Evolutionary conservation across 2,797 vertebrate species (phyloP), one percentile per base, ranked within the genome.

Genomic region (Dendrocincla tyrannina): DNA sequence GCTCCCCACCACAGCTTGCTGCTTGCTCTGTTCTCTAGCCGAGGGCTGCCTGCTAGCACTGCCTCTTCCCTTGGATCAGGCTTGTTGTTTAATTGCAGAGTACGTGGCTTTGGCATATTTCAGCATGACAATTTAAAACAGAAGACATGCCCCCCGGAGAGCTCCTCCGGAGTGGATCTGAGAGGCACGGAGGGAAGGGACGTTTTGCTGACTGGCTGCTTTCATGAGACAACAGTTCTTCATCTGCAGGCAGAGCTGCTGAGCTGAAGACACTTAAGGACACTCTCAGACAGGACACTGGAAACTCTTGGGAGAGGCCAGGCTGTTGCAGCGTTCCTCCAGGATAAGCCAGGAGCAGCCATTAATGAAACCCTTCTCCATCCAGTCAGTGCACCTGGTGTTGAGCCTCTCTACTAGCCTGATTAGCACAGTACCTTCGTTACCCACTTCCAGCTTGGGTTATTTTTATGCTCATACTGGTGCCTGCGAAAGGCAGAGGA

Each of bases 261-360:
- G 74, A 73, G 41, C 41, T 60, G 84, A 22, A 95, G 81, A 84
- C 92, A 49, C 16, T 5, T 94, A 58, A 94, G 96, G 91, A 94
- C 81, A n/a, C 60, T 64, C 49, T 58, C 20, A 33, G 91, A 60
- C 91, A 91, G 91, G 87, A 47, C 78, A 7, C 69, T 69, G 77
- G 70, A 74, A 75, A 90, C 87, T 73, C 68, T 49, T 0, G 1
- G 76, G 17, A 66, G 59, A 79, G 78, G 78, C 89, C 55, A 30
- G 89, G 70, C 72, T 82, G 39, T 46, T 73, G 70, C 60, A 63
- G 32, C 5, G 20, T 41, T 92, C 59, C 56, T 88, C 60, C 13
- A 27, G 81, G 85, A 70, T 89, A 85, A 95, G 72, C 88, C 92
- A 74, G 83, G 33, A 64, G 80, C 59, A 58, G 81, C 89, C 78